Percentiles rank a stretch among this genome's conserved stretches.
Evolutionary conservation across 2,888 invertebrate genomes (phyloP).

Genomic region (Aleiodes testaceus): DNA sequence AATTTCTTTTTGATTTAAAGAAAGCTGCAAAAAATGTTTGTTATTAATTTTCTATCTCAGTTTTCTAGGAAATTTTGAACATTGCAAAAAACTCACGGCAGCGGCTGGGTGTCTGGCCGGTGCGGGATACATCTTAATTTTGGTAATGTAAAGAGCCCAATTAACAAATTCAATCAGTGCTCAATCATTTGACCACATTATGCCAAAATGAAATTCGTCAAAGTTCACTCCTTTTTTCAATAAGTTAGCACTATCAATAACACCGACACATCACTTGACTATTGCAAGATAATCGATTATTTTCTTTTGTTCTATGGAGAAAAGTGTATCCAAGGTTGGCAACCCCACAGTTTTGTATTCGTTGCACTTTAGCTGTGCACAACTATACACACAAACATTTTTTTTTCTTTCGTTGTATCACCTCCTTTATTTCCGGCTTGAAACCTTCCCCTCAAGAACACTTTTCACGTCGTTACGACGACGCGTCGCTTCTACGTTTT

Average conservation of each 20-base stretch:
- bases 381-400: not conserved
- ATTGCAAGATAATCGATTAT: not conserved
- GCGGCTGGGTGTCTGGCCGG: constrained; percentile 85
- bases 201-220: constrained; percentile 39
- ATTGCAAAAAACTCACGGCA: constrained; percentile 79
- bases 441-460: constrained; percentile 7
- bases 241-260: not conserved
- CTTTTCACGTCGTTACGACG: constrained; percentile 25
- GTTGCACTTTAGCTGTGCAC: not conserved
- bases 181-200: constrained; percentile 61
- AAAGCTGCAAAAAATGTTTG: too few species aligned
- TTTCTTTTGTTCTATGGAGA: not conserved
- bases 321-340: constrained; percentile 13
- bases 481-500: constrained; percentile 6
- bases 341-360: not conserved
- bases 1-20: too few species aligned
- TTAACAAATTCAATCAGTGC: constrained; percentile 51
- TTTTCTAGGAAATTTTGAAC: constrained; percentile 31
- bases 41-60: too few species aligned
- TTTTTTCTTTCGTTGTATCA: not conserved
- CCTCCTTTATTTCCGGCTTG: not conserved
- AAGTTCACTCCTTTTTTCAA: not conserved
- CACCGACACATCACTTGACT: constrained; percentile 14
- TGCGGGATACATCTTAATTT: constrained; percentile 81
- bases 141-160: constrained; percentile 53